Percentiles rank a stretch among this genome's conserved stretches.
phyloP scores from a whole-genome alignment of 2,113 vertebrate species.

The Romanogobio albipinnatus region DNA sequence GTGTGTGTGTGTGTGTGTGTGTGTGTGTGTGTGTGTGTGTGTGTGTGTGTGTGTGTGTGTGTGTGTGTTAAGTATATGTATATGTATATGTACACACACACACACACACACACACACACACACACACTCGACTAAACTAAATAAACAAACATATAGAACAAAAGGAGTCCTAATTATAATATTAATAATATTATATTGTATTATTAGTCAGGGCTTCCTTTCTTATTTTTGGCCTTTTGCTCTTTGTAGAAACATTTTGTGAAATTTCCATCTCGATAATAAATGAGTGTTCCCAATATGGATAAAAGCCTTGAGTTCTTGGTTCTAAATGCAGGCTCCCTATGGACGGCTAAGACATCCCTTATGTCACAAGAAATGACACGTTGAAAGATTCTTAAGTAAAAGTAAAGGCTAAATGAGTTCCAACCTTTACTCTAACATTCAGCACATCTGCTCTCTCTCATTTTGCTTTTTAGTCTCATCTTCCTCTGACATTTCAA shows the following conservation, averaged over 20 bases:
- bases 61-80: no score
- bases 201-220: background rate
- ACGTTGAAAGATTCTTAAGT: conserved; percentile 14
- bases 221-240: background rate
- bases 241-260: background rate
- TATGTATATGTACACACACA: no score
- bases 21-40: no score
- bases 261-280: background rate
- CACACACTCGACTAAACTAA: no score
- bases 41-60: no score
- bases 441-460: conserved; percentile 40
- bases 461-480: conserved; percentile 45
- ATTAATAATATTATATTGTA: no score
- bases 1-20: no score
- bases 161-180: no score
- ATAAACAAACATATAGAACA: no score
- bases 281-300: background rate
- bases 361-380: background rate
- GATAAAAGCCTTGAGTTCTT: background rate
- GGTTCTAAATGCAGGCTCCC: background rate
- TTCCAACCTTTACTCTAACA: conserved; percentile 48
- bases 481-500: conserved; percentile 71
- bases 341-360: background rate
- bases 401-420: background rate
- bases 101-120: no score